phyloP scores from a whole-genome alignment of 2,888 invertebrate genomes.

The Cerastoderma edule region DNA sequence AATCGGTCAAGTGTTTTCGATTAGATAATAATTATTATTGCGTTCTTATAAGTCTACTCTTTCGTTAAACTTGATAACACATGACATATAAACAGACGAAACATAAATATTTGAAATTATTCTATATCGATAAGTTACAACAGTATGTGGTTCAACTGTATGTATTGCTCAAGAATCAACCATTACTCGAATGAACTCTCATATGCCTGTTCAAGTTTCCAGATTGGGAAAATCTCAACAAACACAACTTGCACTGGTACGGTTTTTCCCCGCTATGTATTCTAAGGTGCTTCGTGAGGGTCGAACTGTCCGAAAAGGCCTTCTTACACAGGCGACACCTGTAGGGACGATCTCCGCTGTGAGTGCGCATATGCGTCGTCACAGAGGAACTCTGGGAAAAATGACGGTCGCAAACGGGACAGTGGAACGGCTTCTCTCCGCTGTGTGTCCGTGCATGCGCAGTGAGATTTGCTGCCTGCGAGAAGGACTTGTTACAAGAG shows the following conservation, averaged over 20 bases:
- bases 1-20: too few relatives aligned
- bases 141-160: too few relatives aligned
- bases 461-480: slow-evolving; percentile 98
- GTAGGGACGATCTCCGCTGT: slow-evolving; percentile 99
- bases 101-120: too few relatives aligned
- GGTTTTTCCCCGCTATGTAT: slow-evolving; percentile 94
- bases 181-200: slow-evolving; percentile 91
- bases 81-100: too few relatives aligned
- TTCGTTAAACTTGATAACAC: too few relatives aligned
- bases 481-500: slow-evolving; percentile 96
- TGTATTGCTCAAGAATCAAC: too few relatives aligned
- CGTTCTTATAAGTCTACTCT: too few relatives aligned
- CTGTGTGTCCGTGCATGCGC: slow-evolving; percentile 98
- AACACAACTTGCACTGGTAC: slow-evolving; percentile 98
- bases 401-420: slow-evolving; percentile 97
- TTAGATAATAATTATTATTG: too few relatives aligned
- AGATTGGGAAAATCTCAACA: slow-evolving; percentile 98
- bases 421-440: slow-evolving; percentile 99
- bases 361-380: slow-evolving; percentile 99
- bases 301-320: slow-evolving; percentile 99
- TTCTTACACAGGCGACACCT: slow-evolving; percentile 98
- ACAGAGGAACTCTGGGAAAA: slow-evolving; percentile 97
- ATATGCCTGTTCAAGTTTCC: slow-evolving; percentile 99
- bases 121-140: too few relatives aligned
- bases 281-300: slow-evolving; percentile 97